These are phyloP conservation scores for Chaenogobius annularis DNA, from an alignment of 2,113 vertebrate species.

Conservation along the genomic window DNA sequence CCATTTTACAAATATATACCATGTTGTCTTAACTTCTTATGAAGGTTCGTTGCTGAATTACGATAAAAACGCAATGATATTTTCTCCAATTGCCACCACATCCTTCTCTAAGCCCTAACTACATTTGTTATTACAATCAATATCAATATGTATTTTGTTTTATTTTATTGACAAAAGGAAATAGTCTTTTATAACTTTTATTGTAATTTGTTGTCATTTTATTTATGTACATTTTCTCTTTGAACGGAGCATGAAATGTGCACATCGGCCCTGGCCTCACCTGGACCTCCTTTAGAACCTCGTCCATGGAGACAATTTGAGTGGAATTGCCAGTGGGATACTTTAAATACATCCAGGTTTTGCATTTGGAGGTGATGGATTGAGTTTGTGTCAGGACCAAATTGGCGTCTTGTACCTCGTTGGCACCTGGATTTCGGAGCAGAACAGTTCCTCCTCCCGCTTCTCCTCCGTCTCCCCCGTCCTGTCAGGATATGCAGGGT, in stretches of 20 bases:
- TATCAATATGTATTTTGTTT: background rate
- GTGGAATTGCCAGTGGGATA: constrained; percentile 6
- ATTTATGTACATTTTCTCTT: background rate
- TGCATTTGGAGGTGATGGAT: constrained; percentile 37
- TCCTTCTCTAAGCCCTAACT: no score
- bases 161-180: no score
- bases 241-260: background rate
- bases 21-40: no score
- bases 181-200: no score
- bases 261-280: constrained; percentile 8
- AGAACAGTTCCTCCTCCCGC: background rate
- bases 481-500: constrained; percentile 61
- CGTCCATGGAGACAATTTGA: constrained; percentile 45
- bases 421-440: constrained; percentile 49
- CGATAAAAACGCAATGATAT: no score
- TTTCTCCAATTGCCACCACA: no score
- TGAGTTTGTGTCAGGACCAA: constrained; percentile 52
- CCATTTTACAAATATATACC: no score
- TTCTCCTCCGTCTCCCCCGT: constrained; percentile 28
- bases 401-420: constrained; percentile 44
- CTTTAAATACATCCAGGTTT: constrained; percentile 33
- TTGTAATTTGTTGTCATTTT: no score
- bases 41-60: no score
- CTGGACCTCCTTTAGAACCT: constrained; percentile 20
- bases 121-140: no score